These are phyloP conservation scores for Dreissena rostriformis DNA, from an alignment of 1,140 invertebrate species.

Conservation along the genomic window DNA sequence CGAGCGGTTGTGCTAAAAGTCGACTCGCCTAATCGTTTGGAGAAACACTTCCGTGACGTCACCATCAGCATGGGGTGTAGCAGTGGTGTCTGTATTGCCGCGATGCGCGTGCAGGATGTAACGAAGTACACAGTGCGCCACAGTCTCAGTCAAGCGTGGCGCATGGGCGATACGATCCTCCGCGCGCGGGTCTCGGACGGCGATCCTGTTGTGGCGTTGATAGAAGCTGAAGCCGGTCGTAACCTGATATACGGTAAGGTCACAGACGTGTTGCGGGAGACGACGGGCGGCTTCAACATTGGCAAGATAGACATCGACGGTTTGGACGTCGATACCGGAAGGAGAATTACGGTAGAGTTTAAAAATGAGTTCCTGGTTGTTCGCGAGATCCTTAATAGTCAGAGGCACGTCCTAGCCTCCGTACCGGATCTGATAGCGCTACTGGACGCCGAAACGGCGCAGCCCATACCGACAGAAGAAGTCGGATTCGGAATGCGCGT, in stretches of 20 bases:
- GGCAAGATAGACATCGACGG: conserved; percentile 69
- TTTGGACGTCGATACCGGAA: conserved; percentile 57
- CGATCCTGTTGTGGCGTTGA: conserved; percentile 66
- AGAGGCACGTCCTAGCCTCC: conserved; percentile 58
- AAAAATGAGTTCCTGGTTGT: conserved; percentile 77
- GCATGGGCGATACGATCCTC: conserved; percentile 70
- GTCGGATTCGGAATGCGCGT: conserved; percentile 73
- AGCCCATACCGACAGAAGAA: conserved; percentile 74
- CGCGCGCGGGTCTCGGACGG: conserved; percentile 64
- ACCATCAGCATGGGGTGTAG: conserved; percentile 73
- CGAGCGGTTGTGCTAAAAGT: conserved; percentile 62
- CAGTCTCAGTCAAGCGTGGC: conserved; percentile 72
- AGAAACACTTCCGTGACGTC: conserved; percentile 70
- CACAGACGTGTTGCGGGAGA: conserved; percentile 69
- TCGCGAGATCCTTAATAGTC: conserved; percentile 16
- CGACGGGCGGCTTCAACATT: conserved; percentile 73
- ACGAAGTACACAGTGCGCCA: conserved; percentile 62
- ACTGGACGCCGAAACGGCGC: conserved; percentile 72
- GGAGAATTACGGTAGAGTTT: conserved; percentile 68
- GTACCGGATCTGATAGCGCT: conserved; percentile 75
- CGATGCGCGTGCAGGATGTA: conserved; percentile 58
- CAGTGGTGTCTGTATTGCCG: conserved; percentile 61
- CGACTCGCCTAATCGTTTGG: conserved; percentile 68
- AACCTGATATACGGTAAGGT: conserved; percentile 70
- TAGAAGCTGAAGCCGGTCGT: conserved; percentile 54